Conservation (phyloP, 1,140 invertebrate genomes). For the Scylla paramamosain region DNA sequence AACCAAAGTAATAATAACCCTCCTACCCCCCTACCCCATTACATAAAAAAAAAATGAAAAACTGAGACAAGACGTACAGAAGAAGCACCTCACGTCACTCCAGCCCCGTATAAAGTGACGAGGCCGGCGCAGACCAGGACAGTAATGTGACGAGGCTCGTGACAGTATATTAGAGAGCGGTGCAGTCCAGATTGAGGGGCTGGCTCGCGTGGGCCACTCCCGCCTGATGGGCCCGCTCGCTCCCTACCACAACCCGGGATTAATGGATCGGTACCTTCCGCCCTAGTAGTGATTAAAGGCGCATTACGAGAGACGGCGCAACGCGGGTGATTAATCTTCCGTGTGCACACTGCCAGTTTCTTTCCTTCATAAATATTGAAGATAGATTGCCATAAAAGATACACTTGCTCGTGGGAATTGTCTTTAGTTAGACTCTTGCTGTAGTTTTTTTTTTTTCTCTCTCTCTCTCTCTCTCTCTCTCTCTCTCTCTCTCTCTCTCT, state of each 20-base stretch:
- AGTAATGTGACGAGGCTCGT: neutral
- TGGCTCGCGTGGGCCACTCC: neutral
- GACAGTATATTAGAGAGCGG: neutral
- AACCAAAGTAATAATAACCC: too few relatives aligned
- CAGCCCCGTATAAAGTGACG: neutral
- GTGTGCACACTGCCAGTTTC: neutral
- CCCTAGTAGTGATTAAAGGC: neutral
- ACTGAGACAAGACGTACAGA: neutral
- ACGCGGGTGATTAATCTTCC: neutral
- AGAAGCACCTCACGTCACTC: too few relatives aligned
- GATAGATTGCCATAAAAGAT: neutral
- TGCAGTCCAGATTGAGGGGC: neutral
- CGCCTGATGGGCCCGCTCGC: neutral
- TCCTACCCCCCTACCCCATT: too few relatives aligned
- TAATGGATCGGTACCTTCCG: conserved; percentile 20
- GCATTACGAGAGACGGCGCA: neutral
- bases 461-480: conserved; percentile 48
- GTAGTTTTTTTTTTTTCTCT: neutral
- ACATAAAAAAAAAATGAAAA: neutral
- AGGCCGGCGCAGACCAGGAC: neutral
- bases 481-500: conserved; percentile 33
- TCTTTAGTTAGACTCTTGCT: neutral
- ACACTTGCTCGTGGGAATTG: neutral
- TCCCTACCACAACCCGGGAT: neutral
- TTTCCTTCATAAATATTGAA: conserved; percentile 12